These are phyloP conservation scores for Enteromius anoplus DNA, from an alignment of 2,797 vertebrate genomes.

Conservation along the genomic window DNA sequence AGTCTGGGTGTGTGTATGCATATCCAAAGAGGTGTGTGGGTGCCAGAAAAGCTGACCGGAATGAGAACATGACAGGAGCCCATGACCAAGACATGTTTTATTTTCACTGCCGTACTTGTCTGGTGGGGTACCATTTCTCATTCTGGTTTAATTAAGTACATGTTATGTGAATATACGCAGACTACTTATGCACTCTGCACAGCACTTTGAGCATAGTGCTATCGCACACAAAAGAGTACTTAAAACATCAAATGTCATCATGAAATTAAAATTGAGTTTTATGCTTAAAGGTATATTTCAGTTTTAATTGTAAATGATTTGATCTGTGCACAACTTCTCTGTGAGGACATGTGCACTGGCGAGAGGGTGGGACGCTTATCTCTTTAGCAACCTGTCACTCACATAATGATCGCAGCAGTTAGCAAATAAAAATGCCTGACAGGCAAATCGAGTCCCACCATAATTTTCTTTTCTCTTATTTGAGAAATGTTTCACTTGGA, in stretches of 20 bases:
- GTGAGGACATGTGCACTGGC: not conserved
- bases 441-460: not conserved
- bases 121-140: constrained; percentile 1
- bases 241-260: not conserved
- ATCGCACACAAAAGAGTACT: not conserved
- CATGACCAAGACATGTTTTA: constrained; percentile 19
- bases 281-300: not conserved
- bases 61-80: constrained; percentile 21
- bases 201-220: not conserved
- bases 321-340: not conserved
- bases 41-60: constrained; percentile 46
- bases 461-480: not conserved
- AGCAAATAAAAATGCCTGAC: not conserved
- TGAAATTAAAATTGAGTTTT: not conserved
- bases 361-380: not conserved
- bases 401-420: not conserved
- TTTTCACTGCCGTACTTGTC: not conserved
- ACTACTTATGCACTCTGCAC: not conserved
- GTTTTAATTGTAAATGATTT: not conserved
- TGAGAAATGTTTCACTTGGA: not conserved
- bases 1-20: constrained; percentile 31
- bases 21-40: constrained; percentile 43
- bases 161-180: not conserved
- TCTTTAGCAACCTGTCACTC: not conserved
- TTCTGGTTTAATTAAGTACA: not conserved